Evolutionary conservation across 2,797 vertebrate genomes (phyloP).

Genomic region (Leucoraja ocellata): DNA sequence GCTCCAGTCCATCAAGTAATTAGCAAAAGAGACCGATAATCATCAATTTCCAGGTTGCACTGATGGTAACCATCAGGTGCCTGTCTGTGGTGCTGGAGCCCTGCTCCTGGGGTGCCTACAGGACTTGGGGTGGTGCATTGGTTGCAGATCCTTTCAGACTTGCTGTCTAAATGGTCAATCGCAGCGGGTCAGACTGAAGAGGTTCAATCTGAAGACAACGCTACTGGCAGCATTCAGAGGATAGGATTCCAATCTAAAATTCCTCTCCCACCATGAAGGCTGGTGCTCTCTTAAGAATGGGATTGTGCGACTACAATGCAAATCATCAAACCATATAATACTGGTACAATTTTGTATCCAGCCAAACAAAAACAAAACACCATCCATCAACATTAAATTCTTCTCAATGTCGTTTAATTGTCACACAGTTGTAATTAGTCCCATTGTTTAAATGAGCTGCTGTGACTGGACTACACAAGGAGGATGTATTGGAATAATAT

Average conservation of each 20-base stretch:
- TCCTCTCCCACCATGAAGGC: neutral
- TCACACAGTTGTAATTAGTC: no score
- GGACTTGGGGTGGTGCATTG: neutral
- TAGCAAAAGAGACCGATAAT: slow-evolving; percentile 40
- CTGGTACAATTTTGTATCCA: neutral
- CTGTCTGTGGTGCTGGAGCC: neutral
- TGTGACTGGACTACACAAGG: no score
- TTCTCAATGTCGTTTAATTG: no score
- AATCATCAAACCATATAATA: neutral
- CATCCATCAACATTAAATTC: no score
- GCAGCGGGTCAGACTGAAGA: neutral
- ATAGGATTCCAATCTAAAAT: neutral
- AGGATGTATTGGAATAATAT: no score
- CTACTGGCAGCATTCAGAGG: no score
- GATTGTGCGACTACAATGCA: neutral
- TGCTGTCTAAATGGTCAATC: neutral
- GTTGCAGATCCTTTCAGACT: neutral
- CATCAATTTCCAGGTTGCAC: slow-evolving; percentile 40
- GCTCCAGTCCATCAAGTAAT: slow-evolving; percentile 40
- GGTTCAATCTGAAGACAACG: neutral
- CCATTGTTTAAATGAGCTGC: no score
- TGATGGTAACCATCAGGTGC: slow-evolving; percentile 38
- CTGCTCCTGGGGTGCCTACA: neutral
- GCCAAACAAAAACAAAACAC: neutral
- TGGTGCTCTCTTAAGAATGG: neutral